A percentile compares a stretch with the other conserved stretches of the same genome.
phyloP scores from a whole-genome alignment of 2,797 vertebrate genomes.

The Pithecia hirsuta region DNA sequence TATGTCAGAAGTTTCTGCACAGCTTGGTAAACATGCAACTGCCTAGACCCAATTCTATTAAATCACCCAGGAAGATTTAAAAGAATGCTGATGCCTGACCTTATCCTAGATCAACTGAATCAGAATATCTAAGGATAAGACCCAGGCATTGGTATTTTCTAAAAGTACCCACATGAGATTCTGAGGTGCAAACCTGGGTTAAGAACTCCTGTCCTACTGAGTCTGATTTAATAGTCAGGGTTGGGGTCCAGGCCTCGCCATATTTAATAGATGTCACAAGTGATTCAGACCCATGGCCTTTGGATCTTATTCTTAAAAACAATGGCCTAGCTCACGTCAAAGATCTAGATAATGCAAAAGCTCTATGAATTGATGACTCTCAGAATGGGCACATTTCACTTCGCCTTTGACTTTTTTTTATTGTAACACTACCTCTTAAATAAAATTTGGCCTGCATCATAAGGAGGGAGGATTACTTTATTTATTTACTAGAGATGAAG shows the following conservation, averaged over 20 bases:
- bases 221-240: not conserved
- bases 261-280: not conserved
- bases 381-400: not conserved
- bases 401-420: not conserved
- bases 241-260: not conserved
- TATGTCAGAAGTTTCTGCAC: conserved; percentile 1
- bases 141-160: not conserved
- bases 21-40: not conserved
- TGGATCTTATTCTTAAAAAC: not conserved
- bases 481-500: no score
- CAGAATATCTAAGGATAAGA: not conserved
- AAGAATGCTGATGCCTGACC: not conserved
- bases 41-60: not conserved
- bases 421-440: not conserved
- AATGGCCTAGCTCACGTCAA: not conserved
- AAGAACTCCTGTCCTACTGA: not conserved
- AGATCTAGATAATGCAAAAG: not conserved
- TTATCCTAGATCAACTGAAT: not conserved
- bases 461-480: not conserved
- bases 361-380: not conserved
- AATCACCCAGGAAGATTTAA: not conserved
- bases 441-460: not conserved
- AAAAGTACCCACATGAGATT: not conserved
- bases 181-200: not conserved
- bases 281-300: not conserved